Conservation (phyloP, 2,888 invertebrate species). For the Falcaria lacertinaria region DNA sequence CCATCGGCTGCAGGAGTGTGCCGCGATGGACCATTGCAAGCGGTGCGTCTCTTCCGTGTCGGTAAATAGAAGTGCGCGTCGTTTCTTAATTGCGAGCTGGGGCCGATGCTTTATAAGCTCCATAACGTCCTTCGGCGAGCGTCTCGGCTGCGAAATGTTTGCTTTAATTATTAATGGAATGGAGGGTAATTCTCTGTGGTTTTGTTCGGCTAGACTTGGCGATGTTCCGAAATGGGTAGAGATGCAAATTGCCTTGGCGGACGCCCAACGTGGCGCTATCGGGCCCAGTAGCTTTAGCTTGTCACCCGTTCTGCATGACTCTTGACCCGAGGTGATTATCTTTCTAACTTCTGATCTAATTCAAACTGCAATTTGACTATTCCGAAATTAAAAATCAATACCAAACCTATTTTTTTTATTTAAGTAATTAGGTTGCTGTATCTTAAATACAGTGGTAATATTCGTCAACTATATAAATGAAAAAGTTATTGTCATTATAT, state of each 20-base stretch:
- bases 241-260: slow-evolving; percentile 79
- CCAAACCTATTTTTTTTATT: no score
- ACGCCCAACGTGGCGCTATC: slow-evolving; percentile 76
- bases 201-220: slow-evolving; percentile 81
- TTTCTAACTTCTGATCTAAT: neutral
- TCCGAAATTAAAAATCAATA: no score
- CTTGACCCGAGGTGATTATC: slow-evolving; percentile 33
- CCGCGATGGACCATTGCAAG: slow-evolving; percentile 70
- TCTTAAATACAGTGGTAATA: no score
- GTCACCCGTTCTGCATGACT: slow-evolving; percentile 55
- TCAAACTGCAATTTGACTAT: no score
- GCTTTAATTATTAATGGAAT: slow-evolving; percentile 81
- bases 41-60: slow-evolving; percentile 75
- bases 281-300: slow-evolving; percentile 47
- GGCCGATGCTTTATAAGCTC: slow-evolving; percentile 77
- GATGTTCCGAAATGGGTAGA: slow-evolving; percentile 79
- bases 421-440: no score
- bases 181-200: slow-evolving; percentile 78
- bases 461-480: no score
- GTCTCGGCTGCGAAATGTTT: slow-evolving; percentile 75
- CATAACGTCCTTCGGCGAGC: slow-evolving; percentile 71
- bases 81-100: slow-evolving; percentile 75
- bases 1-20: slow-evolving; percentile 42
- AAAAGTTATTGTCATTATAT: no score
- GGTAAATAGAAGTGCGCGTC: slow-evolving; percentile 73